phyloP scores from a whole-genome alignment of 1,140 invertebrate species.

The Brachionus calyciflorus region DNA sequence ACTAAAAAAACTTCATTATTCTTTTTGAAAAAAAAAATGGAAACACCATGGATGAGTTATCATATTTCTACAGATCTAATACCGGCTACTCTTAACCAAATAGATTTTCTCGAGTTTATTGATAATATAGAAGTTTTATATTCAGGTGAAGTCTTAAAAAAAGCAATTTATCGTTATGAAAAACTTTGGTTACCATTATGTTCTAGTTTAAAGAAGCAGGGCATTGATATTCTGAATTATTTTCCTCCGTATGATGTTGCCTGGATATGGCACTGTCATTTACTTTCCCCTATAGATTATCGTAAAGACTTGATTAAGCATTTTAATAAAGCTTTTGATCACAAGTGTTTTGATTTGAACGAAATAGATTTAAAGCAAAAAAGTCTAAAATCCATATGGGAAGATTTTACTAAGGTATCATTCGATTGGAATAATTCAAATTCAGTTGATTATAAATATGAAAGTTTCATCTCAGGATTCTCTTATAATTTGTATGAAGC shows the following conservation, averaged over 20 bases:
- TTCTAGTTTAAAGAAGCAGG: conserved; percentile 52
- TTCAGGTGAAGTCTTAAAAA: conserved; percentile 51
- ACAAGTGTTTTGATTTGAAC: conserved; percentile 53
- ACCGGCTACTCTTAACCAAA: conserved; percentile 25
- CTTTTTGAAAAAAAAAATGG: too few species aligned
- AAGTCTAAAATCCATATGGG: conserved; percentile 46
- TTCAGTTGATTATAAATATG: not conserved
- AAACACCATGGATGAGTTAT: too few species aligned
- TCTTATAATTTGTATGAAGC: conserved; percentile 59
- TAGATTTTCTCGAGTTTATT: conserved; percentile 48
- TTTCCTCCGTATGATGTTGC: conserved; percentile 62
- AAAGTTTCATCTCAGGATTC: not conserved
- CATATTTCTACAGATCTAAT: too few species aligned
- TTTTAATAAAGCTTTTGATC: conserved; percentile 49
- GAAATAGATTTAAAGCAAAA: not conserved
- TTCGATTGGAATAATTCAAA: not conserved
- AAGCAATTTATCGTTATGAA: conserved; percentile 61
- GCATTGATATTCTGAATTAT: conserved; percentile 51
- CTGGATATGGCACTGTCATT: conserved; percentile 64
- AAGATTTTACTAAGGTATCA: not conserved
- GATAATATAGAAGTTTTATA: conserved; percentile 54
- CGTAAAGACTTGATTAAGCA: conserved; percentile 58
- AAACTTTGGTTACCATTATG: conserved; percentile 61
- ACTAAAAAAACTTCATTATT: too few species aligned
- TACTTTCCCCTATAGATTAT: conserved; percentile 60